These are phyloP conservation scores for Macrophya alboannulata DNA, from an alignment of 2,888 invertebrate species.

Conservation along the genomic window DNA sequence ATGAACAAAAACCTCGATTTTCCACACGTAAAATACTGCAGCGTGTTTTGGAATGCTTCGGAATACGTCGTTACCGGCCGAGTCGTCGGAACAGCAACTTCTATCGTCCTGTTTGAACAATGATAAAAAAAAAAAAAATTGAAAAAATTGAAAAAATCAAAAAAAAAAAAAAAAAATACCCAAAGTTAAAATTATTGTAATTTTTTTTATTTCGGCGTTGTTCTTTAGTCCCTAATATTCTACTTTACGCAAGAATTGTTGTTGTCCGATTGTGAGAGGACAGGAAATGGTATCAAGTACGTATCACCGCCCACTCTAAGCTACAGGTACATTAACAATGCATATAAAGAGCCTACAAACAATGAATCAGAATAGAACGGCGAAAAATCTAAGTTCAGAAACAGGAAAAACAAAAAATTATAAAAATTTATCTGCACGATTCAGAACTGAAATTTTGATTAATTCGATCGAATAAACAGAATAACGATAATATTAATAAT, in stretches of 20 bases:
- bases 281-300: conserved; percentile 8
- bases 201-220: not conserved
- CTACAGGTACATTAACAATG: not conserved
- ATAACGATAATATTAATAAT: not conserved
- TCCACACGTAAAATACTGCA: conserved; percentile 93
- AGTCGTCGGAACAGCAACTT: conserved; percentile 76
- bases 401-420: not conserved
- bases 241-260: not conserved
- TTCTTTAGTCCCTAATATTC: not conserved
- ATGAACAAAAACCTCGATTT: conserved; percentile 86
- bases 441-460: too few relatives aligned
- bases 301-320: not conserved
- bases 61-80: conserved; percentile 83
- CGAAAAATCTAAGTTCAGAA: not conserved
- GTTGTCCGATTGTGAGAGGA: not conserved
- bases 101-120: conserved; percentile 72
- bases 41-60: conserved; percentile 89
- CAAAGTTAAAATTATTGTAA: not conserved
- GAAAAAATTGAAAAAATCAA: not conserved
- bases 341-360: not conserved
- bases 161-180: not conserved
- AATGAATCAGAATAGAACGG: not conserved
- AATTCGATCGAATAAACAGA: not conserved
- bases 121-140: conserved; percentile 28
- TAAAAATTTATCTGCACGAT: too few relatives aligned